phyloP scores from a whole-genome alignment of 2,113 vertebrate species.

The Halichoeres trimaculatus region DNA sequence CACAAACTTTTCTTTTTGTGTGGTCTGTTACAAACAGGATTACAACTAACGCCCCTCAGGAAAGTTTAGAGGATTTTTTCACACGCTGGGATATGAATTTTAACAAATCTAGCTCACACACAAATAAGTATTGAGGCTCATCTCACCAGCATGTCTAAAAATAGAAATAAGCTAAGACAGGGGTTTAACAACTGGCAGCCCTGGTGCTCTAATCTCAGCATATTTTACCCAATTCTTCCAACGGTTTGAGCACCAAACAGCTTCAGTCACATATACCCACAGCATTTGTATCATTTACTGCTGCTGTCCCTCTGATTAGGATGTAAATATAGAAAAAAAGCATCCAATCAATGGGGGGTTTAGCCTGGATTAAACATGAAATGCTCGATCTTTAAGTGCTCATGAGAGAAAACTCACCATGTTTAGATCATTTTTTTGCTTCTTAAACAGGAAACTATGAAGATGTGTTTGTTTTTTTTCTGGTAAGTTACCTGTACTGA shows the following conservation, averaged over 20 bases:
- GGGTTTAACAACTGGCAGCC: conserved; percentile 46
- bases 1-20: conserved; percentile 14
- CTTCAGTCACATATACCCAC: conserved; percentile 5
- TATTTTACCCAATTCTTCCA: conserved; percentile 29
- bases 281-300: conserved; percentile 14
- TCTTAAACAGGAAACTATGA: too few relatives aligned
- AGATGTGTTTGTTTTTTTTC: too few relatives aligned
- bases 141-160: conserved; percentile 41
- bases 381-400: too few relatives aligned
- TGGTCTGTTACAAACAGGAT: conserved; percentile 5
- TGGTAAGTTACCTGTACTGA: too few relatives aligned
- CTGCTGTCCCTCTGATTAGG: conserved; percentile 1
- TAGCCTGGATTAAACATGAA: too few relatives aligned
- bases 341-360: too few relatives aligned
- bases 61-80: conserved; percentile 21
- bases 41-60: neutral
- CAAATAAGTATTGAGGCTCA: conserved; percentile 49
- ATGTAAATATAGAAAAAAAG: neutral
- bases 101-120: conserved; percentile 44
- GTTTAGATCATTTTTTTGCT: too few relatives aligned
- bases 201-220: conserved; percentile 19
- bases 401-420: too few relatives aligned
- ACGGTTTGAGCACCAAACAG: neutral
- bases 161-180: conserved; percentile 47
- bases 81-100: conserved; percentile 39